Evolutionary conservation across 2,888 invertebrate genomes (phyloP), one percentile per base, ranked within the genome.

Genomic region (Spatulosminthurus flaviceps): DNA sequence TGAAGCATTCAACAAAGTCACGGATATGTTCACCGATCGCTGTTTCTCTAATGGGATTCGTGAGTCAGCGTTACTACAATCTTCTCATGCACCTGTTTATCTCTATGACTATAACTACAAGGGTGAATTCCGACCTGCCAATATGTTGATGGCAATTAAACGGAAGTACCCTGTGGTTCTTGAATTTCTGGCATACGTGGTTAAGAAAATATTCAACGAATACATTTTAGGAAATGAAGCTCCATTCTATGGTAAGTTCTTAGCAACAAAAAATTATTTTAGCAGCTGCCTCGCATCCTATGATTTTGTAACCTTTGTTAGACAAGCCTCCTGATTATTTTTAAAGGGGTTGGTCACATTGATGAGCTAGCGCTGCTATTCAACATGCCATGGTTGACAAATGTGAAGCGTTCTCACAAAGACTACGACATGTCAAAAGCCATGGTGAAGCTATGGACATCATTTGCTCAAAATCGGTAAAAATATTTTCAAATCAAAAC

Each of bases 31-130:
- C 66, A 72, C 72, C 4, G 64, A 78, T 24, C 69, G 78, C 19
- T 24, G 66, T 29, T 78, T 72, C 26, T 64, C 29, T 43, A 64
- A 66, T n/a, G 78, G 72, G 9, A 64, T 78, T 22, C 60, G 51
- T 64, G 66, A 64, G 41, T 19, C 78, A 22, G 72, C 43, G 13
- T n/a, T 22, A 0, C 19, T 69, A 9, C 78, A 78, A 42, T 19
- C 64, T 0, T 4, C 29, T 21, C 22, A 21, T 29, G 43, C 82
- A 1, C 81, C 81, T 0, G 80, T 80, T 4, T 81, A 81, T 51
- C 34, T 78, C 0, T 82, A 77, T 64, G 80, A 81, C 22, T 81
- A 81, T 28, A 78, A 74, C 0, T 81, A 82, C 66, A 72, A 77
- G 9, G 81, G 81, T 0, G 78, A 81, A 28, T 78, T 79, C 22